phyloP scores from a whole-genome alignment of 92 coral and sea anemone species.

The Porites cylindrica region DNA sequence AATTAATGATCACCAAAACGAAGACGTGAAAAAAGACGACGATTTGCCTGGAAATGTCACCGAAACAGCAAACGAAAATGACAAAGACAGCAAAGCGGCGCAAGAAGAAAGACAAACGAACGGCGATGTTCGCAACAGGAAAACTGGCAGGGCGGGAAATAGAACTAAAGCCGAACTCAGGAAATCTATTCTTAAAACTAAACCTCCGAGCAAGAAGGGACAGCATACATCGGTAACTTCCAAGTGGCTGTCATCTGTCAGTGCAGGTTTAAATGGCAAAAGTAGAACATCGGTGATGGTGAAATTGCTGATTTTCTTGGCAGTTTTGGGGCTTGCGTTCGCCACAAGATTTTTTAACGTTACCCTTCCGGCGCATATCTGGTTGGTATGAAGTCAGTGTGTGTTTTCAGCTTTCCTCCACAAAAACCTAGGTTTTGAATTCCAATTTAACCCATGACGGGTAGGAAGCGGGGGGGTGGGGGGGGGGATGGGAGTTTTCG shows the following conservation, averaged over 20 bases:
- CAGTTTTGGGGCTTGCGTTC: slow-evolving; percentile 71
- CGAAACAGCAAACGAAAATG: slow-evolving; percentile 6
- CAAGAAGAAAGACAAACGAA: slow-evolving; percentile 31
- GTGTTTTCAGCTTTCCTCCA: background rate
- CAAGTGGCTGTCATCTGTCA: slow-evolving; percentile 6
- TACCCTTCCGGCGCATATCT: slow-evolving; percentile 84
- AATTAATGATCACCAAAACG: slow-evolving; percentile 16
- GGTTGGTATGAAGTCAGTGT: slow-evolving; percentile 67
- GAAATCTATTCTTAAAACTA: slow-evolving; percentile 7
- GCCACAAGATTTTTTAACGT: slow-evolving; percentile 84
- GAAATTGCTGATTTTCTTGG: slow-evolving; percentile 59
- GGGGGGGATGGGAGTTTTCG: too few species aligned
- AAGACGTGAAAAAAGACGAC: slow-evolving; percentile 49
- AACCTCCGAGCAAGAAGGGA: slow-evolving; percentile 9
- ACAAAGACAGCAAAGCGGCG: slow-evolving; percentile 7
- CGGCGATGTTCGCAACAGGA: slow-evolving; percentile 62
- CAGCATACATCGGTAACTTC: background rate
- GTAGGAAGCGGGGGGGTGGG: too few species aligned
- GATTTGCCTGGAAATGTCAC: slow-evolving; percentile 32
- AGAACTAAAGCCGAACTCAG: slow-evolving; percentile 22
- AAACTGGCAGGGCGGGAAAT: slow-evolving; percentile 17
- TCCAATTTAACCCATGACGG: too few species aligned
- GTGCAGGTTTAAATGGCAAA: background rate
- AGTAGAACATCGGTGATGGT: background rate
- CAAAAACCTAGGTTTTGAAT: too few species aligned